Evolutionary conservation across 37 sponge, comb jelly and placozoan genomes (phyloP).

Genomic region (Spongia lamella): DNA sequence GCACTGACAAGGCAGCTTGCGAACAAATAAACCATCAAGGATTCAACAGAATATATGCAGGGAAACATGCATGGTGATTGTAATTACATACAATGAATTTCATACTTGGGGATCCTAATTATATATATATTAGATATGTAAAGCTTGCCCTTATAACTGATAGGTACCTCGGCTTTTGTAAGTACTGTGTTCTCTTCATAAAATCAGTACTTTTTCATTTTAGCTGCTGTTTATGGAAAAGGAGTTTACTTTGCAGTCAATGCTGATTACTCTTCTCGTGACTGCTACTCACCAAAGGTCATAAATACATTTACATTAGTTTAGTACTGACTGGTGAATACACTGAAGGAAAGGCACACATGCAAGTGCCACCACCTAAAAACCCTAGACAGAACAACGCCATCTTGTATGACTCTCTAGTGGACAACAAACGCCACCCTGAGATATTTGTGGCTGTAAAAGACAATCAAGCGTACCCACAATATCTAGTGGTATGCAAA

Average conservation of each 20-base stretch:
- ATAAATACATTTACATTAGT: slow-evolving; percentile 49
- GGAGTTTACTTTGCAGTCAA: slow-evolving; percentile 68
- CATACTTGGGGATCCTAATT: no score
- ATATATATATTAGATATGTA: no score
- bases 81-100: no score
- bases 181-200: no score
- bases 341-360: slow-evolving; percentile 25
- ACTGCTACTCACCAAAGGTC: slow-evolving; percentile 38
- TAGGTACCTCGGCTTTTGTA: no score
- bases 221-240: slow-evolving; percentile 57
- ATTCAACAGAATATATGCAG: slow-evolving; percentile 76
- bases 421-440: slow-evolving; percentile 46
- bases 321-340: slow-evolving; percentile 45
- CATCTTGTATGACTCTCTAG: slow-evolving; percentile 69
- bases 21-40: slow-evolving; percentile 50
- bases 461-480: slow-evolving; percentile 73
- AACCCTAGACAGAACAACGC: no score
- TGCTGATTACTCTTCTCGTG: slow-evolving; percentile 38
- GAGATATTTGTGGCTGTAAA: slow-evolving; percentile 66
- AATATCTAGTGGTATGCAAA: slow-evolving; percentile 65
- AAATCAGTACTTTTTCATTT: neutral
- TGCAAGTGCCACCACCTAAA: slow-evolving; percentile 50
- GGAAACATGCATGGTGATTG: no score
- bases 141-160: no score
- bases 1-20: slow-evolving; percentile 5